Base-by-base conservation (phyloP, 2,113 vertebrate species). In the Nymphicus hollandicus region DNA sequence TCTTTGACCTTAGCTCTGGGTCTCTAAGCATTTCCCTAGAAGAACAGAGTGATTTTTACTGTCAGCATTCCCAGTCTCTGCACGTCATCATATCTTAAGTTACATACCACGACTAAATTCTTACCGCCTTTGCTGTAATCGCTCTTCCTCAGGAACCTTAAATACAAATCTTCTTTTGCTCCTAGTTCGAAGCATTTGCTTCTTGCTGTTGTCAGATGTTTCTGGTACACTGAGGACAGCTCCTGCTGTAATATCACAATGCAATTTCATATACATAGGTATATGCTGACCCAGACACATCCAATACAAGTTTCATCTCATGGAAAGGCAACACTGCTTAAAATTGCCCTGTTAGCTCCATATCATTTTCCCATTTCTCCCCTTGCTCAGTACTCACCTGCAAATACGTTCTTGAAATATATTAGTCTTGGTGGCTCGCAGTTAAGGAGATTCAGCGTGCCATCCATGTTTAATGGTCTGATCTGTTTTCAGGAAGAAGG, bases 131-230 rank as follows among this genome's bases (percentile, higher is more conserved):
- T 99, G 99, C 65, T 99, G 99, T 13, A 99, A 93, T 24, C 99
- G 91, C 84, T 99, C 99, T 83, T 99, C 99, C 90, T 99, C 99
- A 0, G 99, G 99, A 81, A 99, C 99, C 95, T 99, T 99, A 89
- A 99, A 99, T 20, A 99, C 98, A 20, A 99, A 99, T 96, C 99
- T 99, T 93, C 99, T 98, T 93, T 99, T 99, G 97, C 99, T 99
- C 79, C 99, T 98, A 1, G 99, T 99, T 56, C 99, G 98, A 39
- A 99, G 98, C 99, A 99, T 99, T 97, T 99, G 98, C 97, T 99
- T 99, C 97, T 97, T 99, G 97, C 99, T 99, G 86, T 98, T 98
- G 79, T 99, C 99, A 1, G 98, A 99, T 0, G 98, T 99, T 96
- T 99, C 99, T 0, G 99, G 99, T 82, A 99, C 99, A 33, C 97